phyloP scores from a whole-genome alignment of 2,888 invertebrate species.

The Achlya flavicornis region DNA sequence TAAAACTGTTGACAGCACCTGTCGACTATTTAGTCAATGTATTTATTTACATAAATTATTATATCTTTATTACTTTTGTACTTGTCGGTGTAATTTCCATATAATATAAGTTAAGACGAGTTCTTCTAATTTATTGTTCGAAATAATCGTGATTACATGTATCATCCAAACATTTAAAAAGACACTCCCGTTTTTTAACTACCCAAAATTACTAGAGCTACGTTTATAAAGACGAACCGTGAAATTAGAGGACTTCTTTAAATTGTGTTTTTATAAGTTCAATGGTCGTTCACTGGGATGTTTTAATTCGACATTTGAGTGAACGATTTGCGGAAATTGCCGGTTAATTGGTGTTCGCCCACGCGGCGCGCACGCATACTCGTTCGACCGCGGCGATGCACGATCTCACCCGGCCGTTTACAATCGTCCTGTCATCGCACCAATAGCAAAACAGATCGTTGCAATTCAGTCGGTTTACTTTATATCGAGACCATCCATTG shows the following conservation, averaged over 20 bases:
- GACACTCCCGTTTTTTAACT: not conserved
- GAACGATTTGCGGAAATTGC: slow-evolving; percentile 52
- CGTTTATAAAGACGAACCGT: not conserved
- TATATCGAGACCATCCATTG: slow-evolving; percentile 19
- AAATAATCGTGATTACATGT: not conserved
- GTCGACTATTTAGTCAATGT: slow-evolving; percentile 15
- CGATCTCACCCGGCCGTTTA: slow-evolving; percentile 19
- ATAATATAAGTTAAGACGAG: not conserved
- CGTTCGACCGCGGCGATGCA: slow-evolving; percentile 17
- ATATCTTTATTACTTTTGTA: slow-evolving; percentile 7
- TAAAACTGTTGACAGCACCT: slow-evolving; percentile 24
- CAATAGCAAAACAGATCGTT: slow-evolving; percentile 23
- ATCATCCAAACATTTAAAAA: not conserved
- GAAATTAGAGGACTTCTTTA: not conserved
- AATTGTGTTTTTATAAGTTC: not conserved
- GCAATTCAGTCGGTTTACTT: slow-evolving; percentile 25
- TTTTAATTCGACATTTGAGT: slow-evolving; percentile 32
- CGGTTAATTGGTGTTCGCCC: slow-evolving; percentile 50
- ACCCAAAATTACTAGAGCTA: not conserved
- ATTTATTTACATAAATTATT: slow-evolving; percentile 10
- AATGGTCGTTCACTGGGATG: slow-evolving; percentile 19
- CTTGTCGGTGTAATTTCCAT: not conserved
- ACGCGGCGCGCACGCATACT: slow-evolving; percentile 19
- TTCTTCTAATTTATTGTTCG: not conserved
- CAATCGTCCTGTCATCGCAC: slow-evolving; percentile 28